Base-by-base conservation (phyloP, 2,888 invertebrate genomes). In the Cryptocephalus moraei region DNA sequence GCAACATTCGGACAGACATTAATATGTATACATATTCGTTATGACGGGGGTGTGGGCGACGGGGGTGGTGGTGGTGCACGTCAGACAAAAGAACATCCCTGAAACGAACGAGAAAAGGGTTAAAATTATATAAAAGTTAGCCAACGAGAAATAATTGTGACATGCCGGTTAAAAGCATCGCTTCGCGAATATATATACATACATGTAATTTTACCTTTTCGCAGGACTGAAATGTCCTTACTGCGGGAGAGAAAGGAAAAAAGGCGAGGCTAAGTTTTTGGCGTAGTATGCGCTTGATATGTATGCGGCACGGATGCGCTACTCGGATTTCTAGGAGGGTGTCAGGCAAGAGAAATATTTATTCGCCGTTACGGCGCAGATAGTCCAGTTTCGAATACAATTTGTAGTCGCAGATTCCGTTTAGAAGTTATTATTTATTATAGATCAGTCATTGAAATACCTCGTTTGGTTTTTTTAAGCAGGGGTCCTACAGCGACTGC, bases 101-200 rank as follows among this genome's bases (percentile, higher is more conserved):
- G 46, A 49, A 51, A 49, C 53, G 53, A 51, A 53, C 47, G 59
- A 56, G 58, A 58, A 58, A 57, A 58, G 57, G 59, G 58, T 59
- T 58, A 55, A 56, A 59, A 59, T 59, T 59, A 56, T 57, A 58
- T 58, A 59, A 59, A 59, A 59, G 56, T 59, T 56, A 56, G 49
- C 56, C 57, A 54, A 55, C 53, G 58, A 54, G 59, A 57, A 59
- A 56, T 58, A 59, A 59, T 59, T 59, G 56, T 59, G 57, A 58
- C 57, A 50, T 56, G 56, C 54, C 56, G 51, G 56, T 56, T 59
- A 56, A 56, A 58, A 58, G 48, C 49, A 53, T 22, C 22, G 22
- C 22, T 6, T 22, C 22, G 22, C 22, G 31, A 31, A 31, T 31
- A 40, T 40, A 31, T 22, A n/a, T 31, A 40, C 22, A 8, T 9